phyloP scores from a whole-genome alignment of 2,888 invertebrate genomes.

The Epiperipatus broadwayi region DNA sequence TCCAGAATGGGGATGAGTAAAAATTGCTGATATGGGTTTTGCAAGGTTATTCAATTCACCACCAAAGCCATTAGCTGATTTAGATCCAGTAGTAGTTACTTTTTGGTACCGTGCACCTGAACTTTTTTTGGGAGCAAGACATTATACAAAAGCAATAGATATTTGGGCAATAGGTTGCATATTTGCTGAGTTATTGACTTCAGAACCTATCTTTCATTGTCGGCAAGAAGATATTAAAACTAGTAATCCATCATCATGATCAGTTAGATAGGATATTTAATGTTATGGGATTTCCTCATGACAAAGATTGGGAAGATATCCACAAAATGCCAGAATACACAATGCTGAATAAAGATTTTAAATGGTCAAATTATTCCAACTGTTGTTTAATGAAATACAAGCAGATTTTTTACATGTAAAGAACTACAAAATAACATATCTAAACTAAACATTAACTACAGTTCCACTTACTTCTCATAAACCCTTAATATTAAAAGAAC shows the following conservation, averaged over 20 bases:
- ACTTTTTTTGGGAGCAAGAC: constrained; percentile 30
- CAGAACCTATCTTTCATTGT: constrained; percentile 97
- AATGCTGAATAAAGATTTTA: constrained; percentile 32
- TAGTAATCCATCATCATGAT: constrained; percentile 97
- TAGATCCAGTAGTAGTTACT: constrained; percentile 32
- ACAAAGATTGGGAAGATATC: constrained; percentile 34
- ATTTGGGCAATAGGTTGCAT: constrained; percentile 99
- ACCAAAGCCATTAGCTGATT: constrained; percentile 22
- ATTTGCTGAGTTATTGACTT: constrained; percentile 93
- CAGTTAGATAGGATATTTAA: constrained; percentile 94
- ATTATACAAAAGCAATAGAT: constrained; percentile 39
- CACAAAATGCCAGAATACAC: constrained; percentile 35
- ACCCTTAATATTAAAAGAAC: too few species aligned
- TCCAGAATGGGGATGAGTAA: too few species aligned
- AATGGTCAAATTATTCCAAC: constrained; percentile 27
- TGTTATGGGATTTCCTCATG: constrained; percentile 92
- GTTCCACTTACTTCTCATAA: too few species aligned
- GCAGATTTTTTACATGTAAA: too few species aligned
- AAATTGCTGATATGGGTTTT: constrained; percentile 9
- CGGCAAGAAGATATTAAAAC: constrained; percentile 98
- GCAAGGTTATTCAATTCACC: constrained; percentile 5
- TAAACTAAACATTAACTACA: too few species aligned
- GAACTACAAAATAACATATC: too few species aligned
- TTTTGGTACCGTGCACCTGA: too few species aligned
- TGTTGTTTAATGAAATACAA: constrained; percentile 29